Percentiles rank a stretch among this genome's conserved stretches.
Evolutionary conservation across 2,113 vertebrate species (phyloP).

Genomic region (Acanthisitta chloris): DNA sequence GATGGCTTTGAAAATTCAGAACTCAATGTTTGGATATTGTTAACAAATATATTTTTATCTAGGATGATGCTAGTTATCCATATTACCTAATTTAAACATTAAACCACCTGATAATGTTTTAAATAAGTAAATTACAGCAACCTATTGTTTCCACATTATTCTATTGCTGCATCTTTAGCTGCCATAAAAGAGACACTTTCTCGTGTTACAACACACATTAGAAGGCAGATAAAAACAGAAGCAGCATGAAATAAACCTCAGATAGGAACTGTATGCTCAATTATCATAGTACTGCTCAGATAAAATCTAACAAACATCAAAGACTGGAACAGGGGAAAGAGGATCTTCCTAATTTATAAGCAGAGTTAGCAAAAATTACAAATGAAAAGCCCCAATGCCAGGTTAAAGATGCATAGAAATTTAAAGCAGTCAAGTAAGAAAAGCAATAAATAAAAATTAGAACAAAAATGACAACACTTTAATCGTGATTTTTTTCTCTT

Average conservation of each 20-base stretch:
- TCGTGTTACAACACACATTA: conserved; percentile 14
- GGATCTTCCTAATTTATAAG: conserved; percentile 24
- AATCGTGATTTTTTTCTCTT: neutral
- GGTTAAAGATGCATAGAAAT: neutral
- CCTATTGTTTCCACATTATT: neutral
- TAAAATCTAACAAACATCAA: conserved; percentile 20
- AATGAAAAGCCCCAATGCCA: neutral
- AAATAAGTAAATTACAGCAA: neutral
- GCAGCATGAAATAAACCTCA: conserved; percentile 21
- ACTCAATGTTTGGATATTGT: neutral
- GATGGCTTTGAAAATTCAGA: neutral
- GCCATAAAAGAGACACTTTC: neutral
- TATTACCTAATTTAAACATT: neutral
- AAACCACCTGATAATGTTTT: neutral
- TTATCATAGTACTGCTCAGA: neutral
- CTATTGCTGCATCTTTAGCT: conserved; percentile 24
- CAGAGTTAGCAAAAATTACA: neutral
- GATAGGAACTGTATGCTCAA: conserved; percentile 19
- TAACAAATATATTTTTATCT: neutral
- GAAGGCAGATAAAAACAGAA: conserved; percentile 4
- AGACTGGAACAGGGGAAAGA: neutral
- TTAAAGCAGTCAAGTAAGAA: neutral
- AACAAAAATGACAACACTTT: neutral
- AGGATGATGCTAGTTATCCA: neutral
- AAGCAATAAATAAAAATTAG: neutral